A percentile compares a stretch with the other conserved stretches of the same genome.
These are phyloP conservation scores for Oophaga pumilio DNA, from an alignment of 2,113 vertebrate species.

Conservation along the genomic window DNA sequence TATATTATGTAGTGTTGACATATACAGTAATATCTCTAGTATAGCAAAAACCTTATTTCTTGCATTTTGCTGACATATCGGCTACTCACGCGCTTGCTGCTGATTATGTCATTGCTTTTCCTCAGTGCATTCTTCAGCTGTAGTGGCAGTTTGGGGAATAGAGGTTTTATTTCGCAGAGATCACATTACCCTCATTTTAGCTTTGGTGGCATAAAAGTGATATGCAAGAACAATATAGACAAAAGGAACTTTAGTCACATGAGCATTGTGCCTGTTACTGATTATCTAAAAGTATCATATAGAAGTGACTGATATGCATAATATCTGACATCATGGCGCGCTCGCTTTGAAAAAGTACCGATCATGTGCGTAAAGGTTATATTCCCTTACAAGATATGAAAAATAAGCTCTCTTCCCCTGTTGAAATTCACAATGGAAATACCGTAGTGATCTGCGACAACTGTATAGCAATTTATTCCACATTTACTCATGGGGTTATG, in stretches of 20 bases:
- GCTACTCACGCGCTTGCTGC: background rate
- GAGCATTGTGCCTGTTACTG: background rate
- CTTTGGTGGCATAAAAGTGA: conserved; percentile 13
- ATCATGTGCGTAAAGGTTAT: background rate
- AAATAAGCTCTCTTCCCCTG: background rate
- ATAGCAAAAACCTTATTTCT: background rate
- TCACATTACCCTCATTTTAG: conserved; percentile 31
- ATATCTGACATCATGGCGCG: background rate
- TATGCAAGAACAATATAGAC: background rate
- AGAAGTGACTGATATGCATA: background rate
- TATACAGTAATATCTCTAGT: background rate
- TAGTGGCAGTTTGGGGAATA: background rate
- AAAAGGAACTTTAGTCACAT: background rate
- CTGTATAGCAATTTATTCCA: background rate
- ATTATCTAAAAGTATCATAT: background rate
- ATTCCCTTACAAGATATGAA: background rate
- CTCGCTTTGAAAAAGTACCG: too few species aligned
- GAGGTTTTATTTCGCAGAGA: conserved; percentile 22
- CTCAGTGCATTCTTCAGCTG: background rate
- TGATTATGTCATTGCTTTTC: conserved; percentile 5
- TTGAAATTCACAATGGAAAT: background rate
- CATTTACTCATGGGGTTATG: too few species aligned
- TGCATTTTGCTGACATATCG: background rate
- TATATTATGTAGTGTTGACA: background rate
- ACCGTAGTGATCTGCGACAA: background rate